Evolutionary conservation across 2,113 vertebrate genomes (phyloP).

Genomic region (Pleuronectes platessa): DNA sequence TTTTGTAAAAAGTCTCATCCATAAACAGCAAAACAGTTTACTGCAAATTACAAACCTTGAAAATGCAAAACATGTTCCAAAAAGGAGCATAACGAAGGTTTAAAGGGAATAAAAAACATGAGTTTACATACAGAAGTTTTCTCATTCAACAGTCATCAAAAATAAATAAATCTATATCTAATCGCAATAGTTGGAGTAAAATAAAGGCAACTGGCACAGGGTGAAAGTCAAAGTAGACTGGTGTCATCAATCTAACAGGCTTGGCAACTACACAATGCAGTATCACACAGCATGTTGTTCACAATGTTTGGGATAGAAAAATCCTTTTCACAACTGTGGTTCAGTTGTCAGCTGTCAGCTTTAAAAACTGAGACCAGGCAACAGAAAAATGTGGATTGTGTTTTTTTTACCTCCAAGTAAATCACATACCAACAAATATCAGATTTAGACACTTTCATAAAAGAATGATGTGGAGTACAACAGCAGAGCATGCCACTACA

Average conservation of each 20-base stretch:
- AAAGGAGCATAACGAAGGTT: slow-evolving; percentile 88
- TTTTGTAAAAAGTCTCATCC: slow-evolving; percentile 90
- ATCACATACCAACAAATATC: background rate
- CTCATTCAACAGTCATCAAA: slow-evolving; percentile 83
- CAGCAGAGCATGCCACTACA: slow-evolving; percentile 79
- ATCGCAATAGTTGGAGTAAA: slow-evolving; percentile 61
- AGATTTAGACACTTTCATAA: slow-evolving; percentile 25
- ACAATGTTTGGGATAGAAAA: slow-evolving; percentile 5
- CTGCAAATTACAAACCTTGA: slow-evolving; percentile 95
- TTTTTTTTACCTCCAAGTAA: background rate
- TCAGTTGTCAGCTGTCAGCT: slow-evolving; percentile 10
- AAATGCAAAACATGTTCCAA: slow-evolving; percentile 90
- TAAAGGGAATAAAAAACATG: slow-evolving; percentile 72
- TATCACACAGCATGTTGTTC: background rate
- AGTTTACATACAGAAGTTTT: slow-evolving; percentile 63
- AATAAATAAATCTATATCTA: slow-evolving; percentile 77
- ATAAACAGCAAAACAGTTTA: slow-evolving; percentile 93
- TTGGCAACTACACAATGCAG: slow-evolving; percentile 25
- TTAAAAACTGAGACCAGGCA: background rate
- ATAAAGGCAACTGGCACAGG: slow-evolving; percentile 50
- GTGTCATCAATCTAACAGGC: slow-evolving; percentile 1
- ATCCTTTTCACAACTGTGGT: background rate
- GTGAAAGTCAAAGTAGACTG: slow-evolving; percentile 13
- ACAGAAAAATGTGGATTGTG: slow-evolving; percentile 5
- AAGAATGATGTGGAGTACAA: slow-evolving; percentile 57